Evolutionary conservation across 2,113 vertebrate species (phyloP).

Genomic region (Aspidoscelis tigris): DNA sequence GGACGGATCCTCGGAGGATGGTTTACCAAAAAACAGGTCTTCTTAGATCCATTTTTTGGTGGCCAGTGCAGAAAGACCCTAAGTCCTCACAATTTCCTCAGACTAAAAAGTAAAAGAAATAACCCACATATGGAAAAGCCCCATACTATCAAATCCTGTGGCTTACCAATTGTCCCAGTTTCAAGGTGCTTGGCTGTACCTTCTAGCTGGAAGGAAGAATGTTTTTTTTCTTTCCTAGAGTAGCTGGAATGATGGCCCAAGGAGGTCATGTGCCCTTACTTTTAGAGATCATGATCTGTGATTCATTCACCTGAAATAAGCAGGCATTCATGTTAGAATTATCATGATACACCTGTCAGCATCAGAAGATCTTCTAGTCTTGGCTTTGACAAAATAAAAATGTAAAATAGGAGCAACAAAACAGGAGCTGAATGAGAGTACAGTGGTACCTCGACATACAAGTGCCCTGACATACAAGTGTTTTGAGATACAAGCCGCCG

Average conservation of each 20-base stretch:
- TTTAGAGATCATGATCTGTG: neutral
- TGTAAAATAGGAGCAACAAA: slow-evolving; percentile 9
- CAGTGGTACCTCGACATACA: too few relatives aligned
- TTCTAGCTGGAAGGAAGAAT: neutral
- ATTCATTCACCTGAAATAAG: neutral
- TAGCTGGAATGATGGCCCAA: neutral
- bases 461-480: too few relatives aligned
- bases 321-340: neutral
- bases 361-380: slow-evolving; percentile 33
- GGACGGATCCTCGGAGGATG: too few relatives aligned
- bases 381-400: slow-evolving; percentile 27
- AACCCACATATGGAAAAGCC: neutral
- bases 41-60: too few relatives aligned
- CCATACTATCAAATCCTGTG: neutral
- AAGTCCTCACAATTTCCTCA: neutral
- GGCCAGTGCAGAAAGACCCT: too few relatives aligned
- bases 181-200: neutral
- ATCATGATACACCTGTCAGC: neutral
- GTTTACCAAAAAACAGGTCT: too few relatives aligned
- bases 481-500: too few relatives aligned
- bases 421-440: too few relatives aligned
- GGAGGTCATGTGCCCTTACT: neutral
- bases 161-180: neutral
- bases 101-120: neutral
- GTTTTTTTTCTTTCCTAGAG: neutral